phyloP scores from a whole-genome alignment of 2,888 invertebrate species.

The Hylaea fasciaria region DNA sequence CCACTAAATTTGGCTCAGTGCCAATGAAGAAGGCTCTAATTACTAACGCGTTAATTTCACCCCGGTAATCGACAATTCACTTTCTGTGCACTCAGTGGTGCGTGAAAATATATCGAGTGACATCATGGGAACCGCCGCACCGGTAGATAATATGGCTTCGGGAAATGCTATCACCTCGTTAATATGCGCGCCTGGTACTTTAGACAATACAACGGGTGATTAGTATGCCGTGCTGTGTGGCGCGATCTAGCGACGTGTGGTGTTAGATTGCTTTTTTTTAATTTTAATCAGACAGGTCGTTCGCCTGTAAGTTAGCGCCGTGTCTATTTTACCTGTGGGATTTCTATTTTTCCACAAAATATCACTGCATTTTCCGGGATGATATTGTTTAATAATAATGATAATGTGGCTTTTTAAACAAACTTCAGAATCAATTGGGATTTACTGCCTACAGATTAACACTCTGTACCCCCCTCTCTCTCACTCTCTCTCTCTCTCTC shows the following conservation, averaged over 20 bases:
- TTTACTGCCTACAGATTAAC: too few species aligned
- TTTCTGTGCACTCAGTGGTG: constrained; percentile 24
- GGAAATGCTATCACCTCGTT: constrained; percentile 32
- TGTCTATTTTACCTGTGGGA: too few species aligned
- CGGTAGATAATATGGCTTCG: constrained; percentile 9
- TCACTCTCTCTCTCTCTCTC: too few species aligned
- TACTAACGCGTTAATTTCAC: not conserved
- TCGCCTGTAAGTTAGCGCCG: too few species aligned
- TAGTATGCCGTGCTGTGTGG: constrained; percentile 30
- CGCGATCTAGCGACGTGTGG: constrained; percentile 31
- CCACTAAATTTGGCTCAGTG: too few species aligned
- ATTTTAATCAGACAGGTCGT: too few species aligned
- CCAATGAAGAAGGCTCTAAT: not conserved
- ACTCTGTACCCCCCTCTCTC: too few species aligned
- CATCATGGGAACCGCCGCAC: constrained; percentile 26
- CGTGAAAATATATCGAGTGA: constrained; percentile 27
- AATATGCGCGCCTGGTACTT: constrained; percentile 42
- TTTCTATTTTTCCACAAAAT: too few species aligned
- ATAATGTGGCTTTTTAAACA: too few species aligned
- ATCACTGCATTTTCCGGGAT: too few species aligned
- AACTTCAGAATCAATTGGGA: too few species aligned
- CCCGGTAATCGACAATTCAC: not conserved
- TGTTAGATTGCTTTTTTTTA: not conserved
- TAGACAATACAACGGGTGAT: constrained; percentile 23
- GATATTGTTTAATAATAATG: too few species aligned